Evolutionary conservation across 2,113 vertebrate genomes (phyloP), one percentile per base, ranked within the genome.

Genomic region (Sorex fumeus): DNA sequence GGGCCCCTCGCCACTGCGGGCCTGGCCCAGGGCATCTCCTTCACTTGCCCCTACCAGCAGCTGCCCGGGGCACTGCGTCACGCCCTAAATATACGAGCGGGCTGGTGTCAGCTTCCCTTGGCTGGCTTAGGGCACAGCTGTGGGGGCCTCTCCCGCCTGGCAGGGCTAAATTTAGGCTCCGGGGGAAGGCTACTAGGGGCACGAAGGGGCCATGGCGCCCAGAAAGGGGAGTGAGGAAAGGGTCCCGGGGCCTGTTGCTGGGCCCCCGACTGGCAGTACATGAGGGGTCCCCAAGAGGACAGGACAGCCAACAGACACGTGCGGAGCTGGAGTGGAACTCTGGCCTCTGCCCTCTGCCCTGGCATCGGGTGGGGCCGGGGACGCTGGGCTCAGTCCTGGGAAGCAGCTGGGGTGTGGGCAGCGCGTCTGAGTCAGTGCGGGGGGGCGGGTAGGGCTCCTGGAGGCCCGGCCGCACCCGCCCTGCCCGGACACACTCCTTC

Each of bases 111-210:
- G 96, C 94, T 97, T 96, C 91, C 92, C 89, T 90, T 94, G 92
- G 86, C 95, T 93, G 96, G 96, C 94, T 96, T 96, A 96, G 84
- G 94, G 93, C 93, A 81, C 96, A 96, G 96, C 96, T 95, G 95
- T 94, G 90, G 90, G 84, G 92, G 91, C 96, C 95, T 95, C 60
- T 66, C 43, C 64, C 32, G 3, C 80, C 90, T 84, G 86, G 50
- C 43, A 2, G 93, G 94, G 72, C 95, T 96, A 97, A 96, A 97
- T 96, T 96, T 97, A 97, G 96, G 93, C 62, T 95, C 93, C 47
- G 15, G 71, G 91, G 86, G 94, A 76, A 69, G 76, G 66, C 79
- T 78, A 57, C 50, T 11, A 21, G 64, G 53, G 88, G 87, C 72
- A 72, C 81, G 89, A 81, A 86, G 85, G 72, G 84, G 83, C 50